phyloP scores from a whole-genome alignment of 2,888 invertebrate genomes.

The Clusia tigrina region DNA sequence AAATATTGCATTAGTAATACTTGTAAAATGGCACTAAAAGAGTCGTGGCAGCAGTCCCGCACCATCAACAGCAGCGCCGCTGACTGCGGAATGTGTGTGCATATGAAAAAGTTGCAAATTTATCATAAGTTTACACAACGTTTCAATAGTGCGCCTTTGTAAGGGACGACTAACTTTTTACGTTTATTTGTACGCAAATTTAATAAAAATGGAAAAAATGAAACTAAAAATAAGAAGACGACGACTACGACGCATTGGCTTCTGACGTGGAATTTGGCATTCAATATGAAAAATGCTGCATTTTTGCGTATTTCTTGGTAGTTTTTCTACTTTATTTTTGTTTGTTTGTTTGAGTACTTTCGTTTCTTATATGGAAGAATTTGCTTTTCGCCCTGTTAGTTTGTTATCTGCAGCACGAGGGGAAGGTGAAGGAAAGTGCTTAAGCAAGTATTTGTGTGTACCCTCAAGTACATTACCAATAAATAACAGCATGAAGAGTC shows the following conservation, averaged over 20 bases:
- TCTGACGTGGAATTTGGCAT: neutral
- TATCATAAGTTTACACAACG: neutral
- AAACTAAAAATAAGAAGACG: neutral
- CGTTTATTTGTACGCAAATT: neutral
- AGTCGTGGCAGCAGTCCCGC: neutral
- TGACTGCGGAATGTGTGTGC: neutral
- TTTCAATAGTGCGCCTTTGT: neutral
- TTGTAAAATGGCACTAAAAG: neutral
- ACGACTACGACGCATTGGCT: neutral
- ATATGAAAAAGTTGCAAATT: neutral
- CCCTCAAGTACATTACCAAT: constrained; percentile 1
- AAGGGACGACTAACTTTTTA: constrained; percentile 1
- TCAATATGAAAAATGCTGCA: neutral
- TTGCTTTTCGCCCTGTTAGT: neutral
- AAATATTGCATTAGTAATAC: constrained; percentile 17
- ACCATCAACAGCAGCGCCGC: neutral
- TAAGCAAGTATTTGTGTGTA: neutral
- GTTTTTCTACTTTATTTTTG: neutral
- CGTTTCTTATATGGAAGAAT: neutral
- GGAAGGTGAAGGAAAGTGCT: neutral
- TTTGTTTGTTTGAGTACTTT: neutral
- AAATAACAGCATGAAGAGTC: neutral
- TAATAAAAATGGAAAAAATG: neutral
- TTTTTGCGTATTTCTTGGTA: too few relatives aligned
- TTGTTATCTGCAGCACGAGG: neutral